Evolutionary conservation across 2,113 vertebrate species (phyloP), one percentile per base, ranked within the genome.

Genomic region (Astur gentilis): DNA sequence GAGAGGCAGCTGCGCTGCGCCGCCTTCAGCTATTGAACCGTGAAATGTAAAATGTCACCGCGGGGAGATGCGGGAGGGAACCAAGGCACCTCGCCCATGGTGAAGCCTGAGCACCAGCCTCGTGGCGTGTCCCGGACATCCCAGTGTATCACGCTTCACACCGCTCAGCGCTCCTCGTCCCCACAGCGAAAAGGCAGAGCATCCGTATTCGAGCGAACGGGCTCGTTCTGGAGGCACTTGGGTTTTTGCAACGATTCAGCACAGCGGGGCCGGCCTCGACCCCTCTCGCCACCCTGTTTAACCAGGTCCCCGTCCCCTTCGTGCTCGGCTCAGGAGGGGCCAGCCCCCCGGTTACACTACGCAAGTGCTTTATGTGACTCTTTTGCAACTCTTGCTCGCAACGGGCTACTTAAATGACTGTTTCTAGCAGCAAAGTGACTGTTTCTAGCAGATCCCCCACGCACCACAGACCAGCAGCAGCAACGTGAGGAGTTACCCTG

Each of bases 191-290:
- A 19, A 29, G 45, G 36, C 60, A 83, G 42, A 71, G 23, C 21
- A 20, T 6, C 50, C 1, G 0, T 4, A 6, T 21, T n/a, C 0
- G 8, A 16, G 89, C 6, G 1, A 86, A 61, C 0, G 3, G 65
- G 32, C 26, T 95, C 47, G 0, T 90, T 55, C 75, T 32, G 44
- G 61, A 40, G 22, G 19, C 31, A 5, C 7, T 17, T 2, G 0
- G 3, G 52, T 0, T 27, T 47, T 38, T 34, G 10, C 13, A 70
- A 18, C 1, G 7, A 20, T 58, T 47, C 36, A 9, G n/a, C 66
- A 8, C 17, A 44, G 31, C 36, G 11, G 25, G n/a, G 26, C 26
- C 38, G 83, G 29, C 47, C 54, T 50, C 0, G 0, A 2, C 21
- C 36, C 27, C 5, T 36, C 55, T 76, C 6, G 3, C 38, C 13